phyloP scores from a whole-genome alignment of 2,797 vertebrate species.

The Oceanodroma leucorhoa region DNA sequence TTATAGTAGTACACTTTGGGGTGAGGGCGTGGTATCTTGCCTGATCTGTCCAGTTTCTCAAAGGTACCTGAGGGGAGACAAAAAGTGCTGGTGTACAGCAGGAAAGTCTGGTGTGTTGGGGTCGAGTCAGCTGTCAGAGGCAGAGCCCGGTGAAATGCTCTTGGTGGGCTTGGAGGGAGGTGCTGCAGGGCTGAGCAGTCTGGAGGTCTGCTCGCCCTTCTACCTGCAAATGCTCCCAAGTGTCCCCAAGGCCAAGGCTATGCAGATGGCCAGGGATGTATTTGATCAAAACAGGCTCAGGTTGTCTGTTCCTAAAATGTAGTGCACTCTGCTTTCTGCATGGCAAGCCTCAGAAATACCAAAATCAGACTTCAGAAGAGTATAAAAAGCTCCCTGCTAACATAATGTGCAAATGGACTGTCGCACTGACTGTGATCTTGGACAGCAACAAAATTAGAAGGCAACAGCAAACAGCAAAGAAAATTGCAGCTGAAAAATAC shows the following conservation, averaged over 20 bases:
- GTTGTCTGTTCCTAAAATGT: background rate
- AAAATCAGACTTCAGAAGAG: conserved; percentile 12
- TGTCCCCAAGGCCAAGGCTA: background rate
- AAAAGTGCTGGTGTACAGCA: background rate
- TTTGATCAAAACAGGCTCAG: background rate
- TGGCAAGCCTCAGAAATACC: background rate
- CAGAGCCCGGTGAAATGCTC: background rate
- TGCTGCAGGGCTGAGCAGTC: background rate
- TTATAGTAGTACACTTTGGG: background rate
- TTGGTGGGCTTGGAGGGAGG: background rate
- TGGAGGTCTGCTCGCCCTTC: background rate
- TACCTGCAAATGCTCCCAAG: background rate
- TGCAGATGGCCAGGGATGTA: background rate
- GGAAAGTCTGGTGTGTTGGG: background rate
- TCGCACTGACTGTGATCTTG: background rate
- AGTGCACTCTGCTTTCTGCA: background rate
- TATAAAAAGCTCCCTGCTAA: background rate
- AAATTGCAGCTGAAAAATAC: conserved; percentile 30
- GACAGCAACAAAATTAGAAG: conserved; percentile 28
- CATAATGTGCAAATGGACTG: conserved; percentile 14
- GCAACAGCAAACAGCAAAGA: background rate
- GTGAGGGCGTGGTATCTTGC: background rate
- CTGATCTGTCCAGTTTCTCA: background rate
- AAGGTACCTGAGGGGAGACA: background rate
- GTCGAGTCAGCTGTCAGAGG: background rate